Evolutionary conservation across 2,113 vertebrate species (phyloP), one percentile per base, ranked within the genome.

Genomic region (Drymodes brunneopygia): DNA sequence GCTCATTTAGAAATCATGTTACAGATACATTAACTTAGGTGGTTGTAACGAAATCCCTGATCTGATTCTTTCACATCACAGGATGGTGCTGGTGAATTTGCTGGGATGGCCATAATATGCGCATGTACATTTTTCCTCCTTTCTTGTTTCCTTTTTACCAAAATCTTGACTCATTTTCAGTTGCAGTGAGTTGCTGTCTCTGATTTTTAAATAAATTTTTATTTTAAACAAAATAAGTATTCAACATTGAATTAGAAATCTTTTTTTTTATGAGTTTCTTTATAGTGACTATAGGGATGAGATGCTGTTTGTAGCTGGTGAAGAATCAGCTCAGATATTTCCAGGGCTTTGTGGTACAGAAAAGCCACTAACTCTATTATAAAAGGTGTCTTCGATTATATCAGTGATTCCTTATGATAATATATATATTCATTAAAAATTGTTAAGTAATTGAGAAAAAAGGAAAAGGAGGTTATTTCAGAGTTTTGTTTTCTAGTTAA

Each of bases 111-210:
- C 50, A 8, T 66, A 62, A 51, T 29, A 54, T 62, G 64, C 18
- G 38, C 0, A 0, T 29, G 6, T 48, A 78, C 1, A 0, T 35
- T 85, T 60, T 78, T n/a, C 8, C 31, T 51, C 21, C 33, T 81
- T 84, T 74, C 56, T 67, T 56, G 16, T 35, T 82, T 80, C 66
- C 17, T 85, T 94, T 74, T 91, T 27, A 74, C 21, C 31, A 67
- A 47, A 81, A 85, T 56, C 65, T 84, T 74, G 31, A 71, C 40
- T 60, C 8, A 44, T 81, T 90, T 89, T 62, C 31, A 79, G 47
- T 20, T 67, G 35, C 35, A 74, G 29, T 33, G 79, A 47, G 17
- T 60, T 79, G 18, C 12, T 57, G 8, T 40, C 47, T 56, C n/a
- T 73, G 35, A 31, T 60, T 70, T 48, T 86, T 35, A 33, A 6